Conservation (phyloP, 2,888 invertebrate species). For the Agrotis segetum region DNA sequence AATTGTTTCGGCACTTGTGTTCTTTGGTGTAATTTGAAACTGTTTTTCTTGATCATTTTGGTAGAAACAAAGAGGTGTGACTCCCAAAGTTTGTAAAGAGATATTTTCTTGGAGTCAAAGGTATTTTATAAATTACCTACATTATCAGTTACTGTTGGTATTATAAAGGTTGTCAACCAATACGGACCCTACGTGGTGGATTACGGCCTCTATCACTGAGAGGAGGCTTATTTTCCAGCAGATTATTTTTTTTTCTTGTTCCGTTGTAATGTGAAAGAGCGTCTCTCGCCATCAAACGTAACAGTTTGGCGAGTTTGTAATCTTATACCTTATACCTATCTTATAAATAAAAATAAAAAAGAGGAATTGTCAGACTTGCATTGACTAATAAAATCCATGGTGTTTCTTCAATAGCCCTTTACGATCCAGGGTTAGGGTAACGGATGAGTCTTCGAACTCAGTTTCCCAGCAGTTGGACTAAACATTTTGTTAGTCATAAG, state of each 20-base stretch:
- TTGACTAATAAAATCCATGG: too few relatives aligned
- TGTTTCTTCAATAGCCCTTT: too few relatives aligned
- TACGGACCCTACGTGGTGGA: background rate
- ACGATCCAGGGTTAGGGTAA: too few relatives aligned
- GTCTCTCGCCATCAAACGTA: too few relatives aligned
- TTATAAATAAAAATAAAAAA: too few relatives aligned
- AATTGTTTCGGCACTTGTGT: constrained; percentile 21
- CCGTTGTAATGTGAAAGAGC: too few relatives aligned
- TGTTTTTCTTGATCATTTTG: constrained; percentile 26
- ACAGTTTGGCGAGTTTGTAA: too few relatives aligned
- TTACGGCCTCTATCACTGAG: background rate
- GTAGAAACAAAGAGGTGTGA: constrained; percentile 6
- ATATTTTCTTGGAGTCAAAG: background rate
- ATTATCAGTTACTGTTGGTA: background rate
- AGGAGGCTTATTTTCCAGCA: background rate
- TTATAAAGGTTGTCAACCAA: background rate
- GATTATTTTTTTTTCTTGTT: too few relatives aligned
- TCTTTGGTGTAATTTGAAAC: constrained; percentile 23
- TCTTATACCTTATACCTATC: too few relatives aligned
- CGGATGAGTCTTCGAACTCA: too few relatives aligned
- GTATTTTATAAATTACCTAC: background rate
- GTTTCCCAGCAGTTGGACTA: background rate
- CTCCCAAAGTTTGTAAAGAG: background rate
- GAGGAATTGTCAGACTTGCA: too few relatives aligned
- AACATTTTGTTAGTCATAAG: background rate